Conservation (phyloP, 2,888 invertebrate species). For the Hyles lineata region DNA sequence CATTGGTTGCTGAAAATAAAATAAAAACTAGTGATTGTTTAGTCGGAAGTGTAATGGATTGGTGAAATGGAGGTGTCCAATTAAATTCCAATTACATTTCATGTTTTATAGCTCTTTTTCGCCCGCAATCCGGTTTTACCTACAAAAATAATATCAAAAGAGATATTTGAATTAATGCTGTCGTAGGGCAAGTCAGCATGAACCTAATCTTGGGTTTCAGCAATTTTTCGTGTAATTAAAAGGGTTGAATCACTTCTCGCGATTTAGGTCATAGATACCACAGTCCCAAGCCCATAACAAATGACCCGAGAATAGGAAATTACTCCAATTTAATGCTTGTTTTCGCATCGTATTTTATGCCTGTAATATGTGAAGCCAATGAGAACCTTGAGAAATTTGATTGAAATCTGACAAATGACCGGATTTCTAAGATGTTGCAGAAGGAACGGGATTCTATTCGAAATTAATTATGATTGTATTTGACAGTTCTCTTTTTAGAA, state of each 20-base stretch:
- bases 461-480: not conserved
- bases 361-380: not conserved
- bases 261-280: constrained; percentile 11
- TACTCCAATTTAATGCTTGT: not conserved
- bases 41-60: too few relatives aligned
- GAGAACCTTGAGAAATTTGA: not conserved
- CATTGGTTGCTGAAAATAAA: not conserved
- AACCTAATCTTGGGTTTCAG: not conserved
- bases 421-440: not conserved
- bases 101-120: too few relatives aligned
- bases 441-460: not conserved
- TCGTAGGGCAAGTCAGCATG: not conserved
- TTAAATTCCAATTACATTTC: too few relatives aligned
- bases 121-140: too few relatives aligned
- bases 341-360: constrained; percentile 1
- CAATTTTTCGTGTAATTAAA: constrained; percentile 25
- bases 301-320: constrained; percentile 13
- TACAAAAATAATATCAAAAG: not conserved
- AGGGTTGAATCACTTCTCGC: constrained; percentile 4
- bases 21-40: too few relatives aligned
- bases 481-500: too few relatives aligned
- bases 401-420: too few relatives aligned
- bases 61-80: too few relatives aligned
- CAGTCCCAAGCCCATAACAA: constrained; percentile 12
- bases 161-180: constrained; percentile 1